Conservation (phyloP, 2,113 vertebrate species). For the Isurus oxyrinchus region DNA sequence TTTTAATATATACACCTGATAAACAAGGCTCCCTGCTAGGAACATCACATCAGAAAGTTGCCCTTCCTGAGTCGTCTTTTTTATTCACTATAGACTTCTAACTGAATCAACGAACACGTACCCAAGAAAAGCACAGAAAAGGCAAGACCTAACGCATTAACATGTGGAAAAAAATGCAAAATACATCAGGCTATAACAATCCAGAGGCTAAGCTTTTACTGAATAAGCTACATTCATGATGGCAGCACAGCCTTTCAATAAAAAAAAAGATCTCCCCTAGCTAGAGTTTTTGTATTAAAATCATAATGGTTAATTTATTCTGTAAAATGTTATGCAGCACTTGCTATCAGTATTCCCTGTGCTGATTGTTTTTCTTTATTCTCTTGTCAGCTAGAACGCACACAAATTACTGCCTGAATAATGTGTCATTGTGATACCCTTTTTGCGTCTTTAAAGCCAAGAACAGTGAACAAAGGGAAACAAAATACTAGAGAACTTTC, state of each 20-base stretch:
- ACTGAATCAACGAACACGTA: not conserved
- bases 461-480: not conserved
- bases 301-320: not conserved
- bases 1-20: not conserved
- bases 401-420: not conserved
- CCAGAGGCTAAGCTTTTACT: not conserved
- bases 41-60: not conserved
- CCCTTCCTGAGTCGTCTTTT: not conserved
- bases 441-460: not conserved
- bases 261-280: not conserved
- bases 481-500: not conserved
- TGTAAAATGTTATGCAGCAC: not conserved
- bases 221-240: not conserved
- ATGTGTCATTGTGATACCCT: not conserved
- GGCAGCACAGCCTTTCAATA: not conserved
- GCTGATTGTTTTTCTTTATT: not conserved
- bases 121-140: not conserved
- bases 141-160: not conserved
- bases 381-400: not conserved
- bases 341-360: not conserved
- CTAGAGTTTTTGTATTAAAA: not conserved
- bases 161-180: not conserved
- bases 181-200: not conserved
- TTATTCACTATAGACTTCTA: not conserved
- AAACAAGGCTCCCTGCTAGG: not conserved